Conservation (phyloP, 2,797 vertebrate genomes). For the Bufotes viridis region DNA sequence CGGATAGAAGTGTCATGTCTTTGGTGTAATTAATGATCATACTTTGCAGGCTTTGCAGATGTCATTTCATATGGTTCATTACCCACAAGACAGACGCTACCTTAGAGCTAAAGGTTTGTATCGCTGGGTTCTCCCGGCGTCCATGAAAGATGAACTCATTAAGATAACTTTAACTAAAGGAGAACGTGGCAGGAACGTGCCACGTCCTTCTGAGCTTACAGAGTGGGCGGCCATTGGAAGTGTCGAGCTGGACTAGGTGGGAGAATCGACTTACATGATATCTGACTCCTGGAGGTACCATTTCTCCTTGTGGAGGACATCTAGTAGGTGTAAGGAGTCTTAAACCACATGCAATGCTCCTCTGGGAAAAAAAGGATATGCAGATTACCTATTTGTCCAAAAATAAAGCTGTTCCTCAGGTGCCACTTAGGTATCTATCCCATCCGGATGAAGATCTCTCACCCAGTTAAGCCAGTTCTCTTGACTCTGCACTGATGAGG, state of each 20-base stretch:
- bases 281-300: no score
- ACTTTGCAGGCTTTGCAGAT: conserved; percentile 77
- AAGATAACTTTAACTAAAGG: conserved; percentile 74
- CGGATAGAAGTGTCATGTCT: conserved; percentile 73
- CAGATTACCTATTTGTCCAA: no score
- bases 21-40: conserved; percentile 78
- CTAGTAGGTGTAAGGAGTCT: no score
- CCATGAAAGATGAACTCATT: conserved; percentile 79
- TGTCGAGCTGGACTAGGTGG: not conserved
- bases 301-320: no score
- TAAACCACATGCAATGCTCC: no score
- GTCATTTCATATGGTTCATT: conserved; percentile 81
- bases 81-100: conserved; percentile 78
- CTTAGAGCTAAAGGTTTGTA: conserved; percentile 81
- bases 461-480: no score
- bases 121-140: conserved; percentile 73
- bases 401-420: no score
- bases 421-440: no score
- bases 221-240: not conserved
- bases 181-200: conserved; percentile 42
- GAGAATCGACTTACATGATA: no score
- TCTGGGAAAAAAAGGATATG: no score
- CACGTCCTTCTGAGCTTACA: not conserved
- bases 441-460: no score
- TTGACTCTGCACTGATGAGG: no score